Conservation (phyloP, 2,797 vertebrate genomes). For the Enteromius trimaculatus region DNA sequence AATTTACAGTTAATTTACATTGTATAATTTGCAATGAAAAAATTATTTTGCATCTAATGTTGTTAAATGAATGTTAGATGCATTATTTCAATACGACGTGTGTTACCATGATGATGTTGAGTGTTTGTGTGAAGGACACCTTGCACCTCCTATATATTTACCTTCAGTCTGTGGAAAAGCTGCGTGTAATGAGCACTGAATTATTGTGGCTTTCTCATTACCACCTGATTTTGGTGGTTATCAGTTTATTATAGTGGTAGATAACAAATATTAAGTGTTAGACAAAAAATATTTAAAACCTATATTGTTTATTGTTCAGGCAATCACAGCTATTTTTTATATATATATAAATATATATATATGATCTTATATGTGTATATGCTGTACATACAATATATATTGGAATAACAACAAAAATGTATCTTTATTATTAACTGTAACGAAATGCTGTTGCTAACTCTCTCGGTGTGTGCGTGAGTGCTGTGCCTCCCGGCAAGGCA, state of each 20-base stretch:
- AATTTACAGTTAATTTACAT: too few relatives aligned
- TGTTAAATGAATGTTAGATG: not conserved
- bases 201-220: not conserved
- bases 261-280: not conserved
- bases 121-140: not conserved
- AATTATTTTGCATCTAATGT: not conserved
- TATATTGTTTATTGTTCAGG: too few relatives aligned
- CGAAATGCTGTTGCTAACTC: too few relatives aligned
- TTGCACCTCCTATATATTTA: not conserved
- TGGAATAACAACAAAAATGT: not conserved
- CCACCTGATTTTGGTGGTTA: not conserved
- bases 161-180: not conserved
- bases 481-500: too few relatives aligned
- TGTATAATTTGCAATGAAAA: too few relatives aligned
- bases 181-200: not conserved
- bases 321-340: too few relatives aligned
- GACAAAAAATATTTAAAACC: not conserved
- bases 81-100: not conserved
- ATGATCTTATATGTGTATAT: too few relatives aligned
- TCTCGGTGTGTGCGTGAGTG: too few relatives aligned
- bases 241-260: not conserved
- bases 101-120: not conserved
- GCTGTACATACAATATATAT: too few relatives aligned
- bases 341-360: too few relatives aligned
- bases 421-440: not conserved